Base-by-base conservation (phyloP, 2,888 invertebrate genomes). In the Limnephilus rhombicus region DNA sequence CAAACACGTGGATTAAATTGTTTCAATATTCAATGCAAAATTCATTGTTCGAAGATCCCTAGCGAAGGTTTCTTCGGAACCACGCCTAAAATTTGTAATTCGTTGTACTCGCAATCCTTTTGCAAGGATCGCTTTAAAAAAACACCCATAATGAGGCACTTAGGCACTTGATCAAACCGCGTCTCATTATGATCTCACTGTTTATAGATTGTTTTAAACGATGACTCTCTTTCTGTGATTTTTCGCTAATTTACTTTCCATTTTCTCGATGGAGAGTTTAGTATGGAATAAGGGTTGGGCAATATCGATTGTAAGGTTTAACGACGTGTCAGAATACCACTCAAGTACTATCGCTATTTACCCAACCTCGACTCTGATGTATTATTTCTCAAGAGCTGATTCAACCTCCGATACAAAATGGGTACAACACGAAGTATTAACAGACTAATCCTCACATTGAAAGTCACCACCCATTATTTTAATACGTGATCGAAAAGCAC, bases 241-340 rank as follows among this genome's bases (percentile, higher is more conserved):
- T 34, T 37, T 83, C 18, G 5, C 4, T 37, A 34, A 37, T 83
- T 83, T 83, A 18, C 18, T 24, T 37, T 34, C 83, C 83, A 18
- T 83, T 53, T 53, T 86, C 81, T 86, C 90, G 86, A 90, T 24
- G 68, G 24, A 68, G 24, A 68, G 24, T 68, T 53, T 18, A 4
- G 18, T 53, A 24, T 83, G 12, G 85, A 29, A 53, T 53, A 87
- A 87, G 87, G 87, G 87, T 49, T 87, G 90, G 91, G 91, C 93
- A 92, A 93, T 92, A 92, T 91, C 89, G 91, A 91, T 89, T 92
- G 91, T 85, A 92, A 89, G 92, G 53, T 89, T 93, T 93, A 93
- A 93, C 91, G 93, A 93, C 92, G 93, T 93, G 93, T 93, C 89
- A 90, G 93, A 92, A 92, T 93, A 93, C 91, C 93, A 93, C 93